Evolutionary conservation across 2,113 vertebrate species (phyloP).

Genomic region (Pteropus alecto): DNA sequence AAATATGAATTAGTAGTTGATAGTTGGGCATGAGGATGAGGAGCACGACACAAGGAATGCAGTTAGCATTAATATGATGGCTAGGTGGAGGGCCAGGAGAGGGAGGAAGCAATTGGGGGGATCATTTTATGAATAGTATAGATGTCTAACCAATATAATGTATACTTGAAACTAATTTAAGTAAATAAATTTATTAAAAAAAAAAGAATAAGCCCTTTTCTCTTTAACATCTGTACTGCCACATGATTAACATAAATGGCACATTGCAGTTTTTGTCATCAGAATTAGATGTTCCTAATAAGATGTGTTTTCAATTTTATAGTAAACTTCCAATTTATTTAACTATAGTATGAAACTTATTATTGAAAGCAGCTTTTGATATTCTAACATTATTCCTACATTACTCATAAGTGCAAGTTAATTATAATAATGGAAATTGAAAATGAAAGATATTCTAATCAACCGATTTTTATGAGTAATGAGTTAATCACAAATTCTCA

Average conservation of each 20-base stretch:
- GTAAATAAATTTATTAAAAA: too few species aligned
- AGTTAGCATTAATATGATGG: too few species aligned
- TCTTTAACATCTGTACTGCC: conserved; percentile 13
- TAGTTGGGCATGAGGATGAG: too few species aligned
- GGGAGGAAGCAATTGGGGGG: too few species aligned
- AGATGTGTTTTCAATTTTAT: conserved; percentile 61
- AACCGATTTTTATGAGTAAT: conserved; percentile 39
- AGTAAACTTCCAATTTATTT: conserved; percentile 59
- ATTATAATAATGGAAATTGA: conserved; percentile 61
- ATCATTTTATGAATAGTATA: too few species aligned
- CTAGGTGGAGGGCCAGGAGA: too few species aligned
- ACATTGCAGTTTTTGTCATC: conserved; percentile 55
- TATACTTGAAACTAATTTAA: too few species aligned
- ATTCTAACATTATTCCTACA: conserved; percentile 42
- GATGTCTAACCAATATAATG: too few species aligned
- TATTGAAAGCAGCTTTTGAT: conserved; percentile 60
- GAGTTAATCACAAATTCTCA: conserved; percentile 27
- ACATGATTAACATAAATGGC: conserved; percentile 1
- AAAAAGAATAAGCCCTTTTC: not conserved
- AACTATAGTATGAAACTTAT: conserved; percentile 48
- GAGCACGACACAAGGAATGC: too few species aligned
- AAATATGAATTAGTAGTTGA: too few species aligned
- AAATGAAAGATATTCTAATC: conserved; percentile 59
- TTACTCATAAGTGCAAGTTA: conserved; percentile 44
- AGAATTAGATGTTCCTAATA: conserved; percentile 53